phyloP scores from a whole-genome alignment of 2,888 invertebrate genomes.

The Pristionchus arcanus region DNA sequence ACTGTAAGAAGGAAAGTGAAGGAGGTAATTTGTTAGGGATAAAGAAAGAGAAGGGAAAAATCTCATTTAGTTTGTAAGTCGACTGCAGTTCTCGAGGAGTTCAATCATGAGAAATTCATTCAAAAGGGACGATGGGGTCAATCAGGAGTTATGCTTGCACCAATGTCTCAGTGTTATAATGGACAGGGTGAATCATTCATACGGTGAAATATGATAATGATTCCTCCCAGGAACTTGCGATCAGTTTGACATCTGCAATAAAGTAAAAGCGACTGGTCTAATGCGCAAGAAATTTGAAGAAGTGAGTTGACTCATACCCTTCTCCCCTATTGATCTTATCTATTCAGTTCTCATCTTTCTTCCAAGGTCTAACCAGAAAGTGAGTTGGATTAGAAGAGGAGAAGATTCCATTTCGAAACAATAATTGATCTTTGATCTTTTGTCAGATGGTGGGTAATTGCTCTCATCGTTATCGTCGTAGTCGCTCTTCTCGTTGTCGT shows the following conservation, averaged over 20 bases:
- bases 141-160: constrained; percentile 84
- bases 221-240: background rate
- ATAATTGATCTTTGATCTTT: constrained; percentile 23
- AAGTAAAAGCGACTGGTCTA: background rate
- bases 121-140: constrained; percentile 71
- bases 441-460: background rate
- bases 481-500: background rate
- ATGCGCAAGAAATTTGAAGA: background rate
- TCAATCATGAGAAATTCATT: constrained; percentile 65
- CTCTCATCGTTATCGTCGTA: background rate
- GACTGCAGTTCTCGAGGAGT: constrained; percentile 73
- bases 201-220: background rate
- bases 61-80: constrained; percentile 71
- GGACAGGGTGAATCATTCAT: constrained; percentile 82
- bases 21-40: constrained; percentile 52
- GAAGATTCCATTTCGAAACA: background rate
- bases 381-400: background rate
- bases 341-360: background rate
- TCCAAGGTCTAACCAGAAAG: background rate
- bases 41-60: background rate
- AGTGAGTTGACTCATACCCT: background rate
- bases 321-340: background rate
- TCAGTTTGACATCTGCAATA: background rate
- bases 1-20: constrained; percentile 84
- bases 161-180: constrained; percentile 97